Conservation (phyloP, 2,797 vertebrate species). For the Mormyrops boulengeri region DNA sequence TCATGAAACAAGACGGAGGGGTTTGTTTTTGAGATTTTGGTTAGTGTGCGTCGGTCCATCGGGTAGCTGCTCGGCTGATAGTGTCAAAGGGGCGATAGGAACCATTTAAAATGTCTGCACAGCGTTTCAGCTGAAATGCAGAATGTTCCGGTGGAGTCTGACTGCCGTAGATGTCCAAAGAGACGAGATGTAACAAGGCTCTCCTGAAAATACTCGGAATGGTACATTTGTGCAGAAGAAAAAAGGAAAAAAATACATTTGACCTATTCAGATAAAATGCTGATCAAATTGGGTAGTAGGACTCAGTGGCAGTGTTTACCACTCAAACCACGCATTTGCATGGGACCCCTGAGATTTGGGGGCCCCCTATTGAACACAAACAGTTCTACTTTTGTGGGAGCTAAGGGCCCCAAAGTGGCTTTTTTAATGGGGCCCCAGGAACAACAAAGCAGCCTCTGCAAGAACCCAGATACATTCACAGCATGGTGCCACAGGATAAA, state of each 20-base stretch:
- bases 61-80: not conserved
- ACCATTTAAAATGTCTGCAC: not conserved
- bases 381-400: not conserved
- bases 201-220: not conserved
- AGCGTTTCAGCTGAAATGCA: not conserved
- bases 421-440: not conserved
- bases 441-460: not conserved
- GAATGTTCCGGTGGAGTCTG: not conserved
- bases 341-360: no score
- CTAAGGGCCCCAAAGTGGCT: not conserved
- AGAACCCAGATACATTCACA: not conserved
- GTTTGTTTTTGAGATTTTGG: conserved; percentile 2
- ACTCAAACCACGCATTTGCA: not conserved
- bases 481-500: not conserved
- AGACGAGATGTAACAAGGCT: not conserved
- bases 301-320: not conserved
- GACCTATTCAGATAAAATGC: not conserved
- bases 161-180: conserved; percentile 2
- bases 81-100: not conserved
- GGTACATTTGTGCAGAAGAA: not conserved
- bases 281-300: not conserved
- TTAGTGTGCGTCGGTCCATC: not conserved
- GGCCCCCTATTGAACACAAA: not conserved
- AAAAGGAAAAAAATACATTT: not conserved
- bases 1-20: not conserved